Conservation (phyloP, 1,140 invertebrate genomes). For the Listronotus oregonensis region DNA sequence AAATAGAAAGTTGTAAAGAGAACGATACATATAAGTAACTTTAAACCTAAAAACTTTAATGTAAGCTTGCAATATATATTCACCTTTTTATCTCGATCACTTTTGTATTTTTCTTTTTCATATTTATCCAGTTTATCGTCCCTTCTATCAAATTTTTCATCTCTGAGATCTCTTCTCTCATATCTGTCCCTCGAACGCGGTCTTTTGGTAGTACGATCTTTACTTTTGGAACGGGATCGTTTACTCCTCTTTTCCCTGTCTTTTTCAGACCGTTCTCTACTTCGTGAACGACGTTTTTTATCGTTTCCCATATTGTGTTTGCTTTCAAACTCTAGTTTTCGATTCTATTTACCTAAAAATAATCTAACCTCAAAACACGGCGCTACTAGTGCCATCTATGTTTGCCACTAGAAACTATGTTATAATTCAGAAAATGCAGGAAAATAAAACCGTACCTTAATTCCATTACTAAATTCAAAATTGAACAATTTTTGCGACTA, state of each 20-base stretch:
- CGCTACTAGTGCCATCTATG: no score
- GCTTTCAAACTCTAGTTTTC: no score
- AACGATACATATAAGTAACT: no score
- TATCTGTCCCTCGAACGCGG: constrained; percentile 53
- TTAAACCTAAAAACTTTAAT: no score
- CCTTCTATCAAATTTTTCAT: constrained; percentile 56
- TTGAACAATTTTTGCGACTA: no score
- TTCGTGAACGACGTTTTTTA: constrained; percentile 61
- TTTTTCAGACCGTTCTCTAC: constrained; percentile 58
- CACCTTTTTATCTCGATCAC: constrained; percentile 6
- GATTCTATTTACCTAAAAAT: no score
- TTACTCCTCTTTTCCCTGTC: constrained; percentile 50
- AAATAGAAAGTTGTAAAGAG: no score
- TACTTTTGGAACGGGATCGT: constrained; percentile 51
- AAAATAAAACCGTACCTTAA: no score
- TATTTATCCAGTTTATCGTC: constrained; percentile 47
- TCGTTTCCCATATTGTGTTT: constrained; percentile 57
- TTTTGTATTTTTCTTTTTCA: constrained; percentile 38
- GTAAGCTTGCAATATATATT: neutral
- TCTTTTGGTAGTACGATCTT: constrained; percentile 50
- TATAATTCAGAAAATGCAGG: no score
- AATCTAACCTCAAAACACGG: no score
- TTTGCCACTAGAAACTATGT: no score
- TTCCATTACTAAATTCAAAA: no score
- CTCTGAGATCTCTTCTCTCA: constrained; percentile 55